These are phyloP conservation scores for Lithophane semibrunnea DNA, from an alignment of 2,888 invertebrate genomes.

Conservation along the genomic window DNA sequence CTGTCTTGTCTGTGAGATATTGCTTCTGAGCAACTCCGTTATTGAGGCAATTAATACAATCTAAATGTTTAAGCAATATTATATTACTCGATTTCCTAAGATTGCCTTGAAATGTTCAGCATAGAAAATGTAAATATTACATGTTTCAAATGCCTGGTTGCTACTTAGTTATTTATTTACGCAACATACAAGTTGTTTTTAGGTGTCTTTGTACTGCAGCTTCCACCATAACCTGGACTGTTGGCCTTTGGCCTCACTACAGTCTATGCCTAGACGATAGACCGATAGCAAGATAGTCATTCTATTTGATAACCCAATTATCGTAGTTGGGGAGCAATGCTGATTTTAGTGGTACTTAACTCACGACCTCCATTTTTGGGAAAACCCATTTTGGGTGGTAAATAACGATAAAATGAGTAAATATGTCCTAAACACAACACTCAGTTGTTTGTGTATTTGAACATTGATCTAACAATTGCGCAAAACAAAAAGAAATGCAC, in stretches of 20 bases:
- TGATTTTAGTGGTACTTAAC: not conserved
- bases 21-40: slow-evolving; percentile 18
- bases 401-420: slow-evolving; percentile 23
- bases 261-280: too few relatives aligned
- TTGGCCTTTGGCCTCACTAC: not conserved
- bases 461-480: not conserved
- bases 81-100: slow-evolving; percentile 47
- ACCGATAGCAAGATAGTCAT: not conserved
- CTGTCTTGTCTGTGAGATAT: slow-evolving; percentile 4
- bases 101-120: slow-evolving; percentile 53
- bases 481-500: not conserved
- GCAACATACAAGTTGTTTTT: slow-evolving; percentile 20
- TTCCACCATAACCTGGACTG: slow-evolving; percentile 4
- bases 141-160: slow-evolving; percentile 37
- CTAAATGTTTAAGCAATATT: slow-evolving; percentile 50
- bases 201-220: not conserved
- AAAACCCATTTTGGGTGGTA: slow-evolving; percentile 2
- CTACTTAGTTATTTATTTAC: slow-evolving; percentile 25
- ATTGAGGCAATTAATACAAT: slow-evolving; percentile 44
- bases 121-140: slow-evolving; percentile 34
- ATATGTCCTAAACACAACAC: slow-evolving; percentile 15
- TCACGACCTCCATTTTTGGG: slow-evolving; percentile 16
- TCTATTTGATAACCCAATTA: not conserved
- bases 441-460: slow-evolving; percentile 17
- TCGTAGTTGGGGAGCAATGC: not conserved